phyloP scores from a whole-genome alignment of 2,797 vertebrate genomes.

The Microctenopoma steveboyesi region DNA sequence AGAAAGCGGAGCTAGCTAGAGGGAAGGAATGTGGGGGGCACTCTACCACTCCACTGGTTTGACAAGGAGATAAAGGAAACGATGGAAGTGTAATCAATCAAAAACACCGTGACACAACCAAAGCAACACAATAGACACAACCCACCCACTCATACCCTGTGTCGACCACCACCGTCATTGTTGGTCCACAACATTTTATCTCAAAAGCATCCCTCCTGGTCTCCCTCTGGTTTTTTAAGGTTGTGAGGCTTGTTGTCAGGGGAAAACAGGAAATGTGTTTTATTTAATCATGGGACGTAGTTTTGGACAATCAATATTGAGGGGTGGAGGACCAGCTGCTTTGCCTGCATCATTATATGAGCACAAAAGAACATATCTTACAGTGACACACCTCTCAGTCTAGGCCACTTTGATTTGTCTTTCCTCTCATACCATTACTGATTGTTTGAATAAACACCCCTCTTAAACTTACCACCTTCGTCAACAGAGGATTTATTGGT shows the following conservation, averaged over 20 bases:
- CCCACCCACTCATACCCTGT: conserved; percentile 57
- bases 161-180: conserved; percentile 74
- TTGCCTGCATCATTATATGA: conserved; percentile 67
- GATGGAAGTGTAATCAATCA: conserved; percentile 94
- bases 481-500: background rate
- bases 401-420: conserved; percentile 16
- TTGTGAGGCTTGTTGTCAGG: conserved; percentile 63
- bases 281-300: conserved; percentile 72
- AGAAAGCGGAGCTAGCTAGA: conserved; percentile 83
- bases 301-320: conserved; percentile 55
- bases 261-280: conserved; percentile 30
- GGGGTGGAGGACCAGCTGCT: conserved; percentile 80
- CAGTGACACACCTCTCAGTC: conserved; percentile 33
- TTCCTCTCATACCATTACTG: conserved; percentile 9
- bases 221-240: conserved; percentile 71
- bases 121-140: conserved; percentile 82
- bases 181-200: conserved; percentile 60
- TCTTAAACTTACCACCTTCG: too few species aligned
- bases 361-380: conserved; percentile 55
- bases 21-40: conserved; percentile 43
- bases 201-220: conserved; percentile 30
- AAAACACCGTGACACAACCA: conserved; percentile 84
- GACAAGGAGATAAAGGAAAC: conserved; percentile 84
- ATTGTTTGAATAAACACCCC: too few species aligned
- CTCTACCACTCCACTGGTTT: conserved; percentile 51